Conservation (phyloP, 2,888 invertebrate genomes). For the Acanthosepion lycidas region DNA sequence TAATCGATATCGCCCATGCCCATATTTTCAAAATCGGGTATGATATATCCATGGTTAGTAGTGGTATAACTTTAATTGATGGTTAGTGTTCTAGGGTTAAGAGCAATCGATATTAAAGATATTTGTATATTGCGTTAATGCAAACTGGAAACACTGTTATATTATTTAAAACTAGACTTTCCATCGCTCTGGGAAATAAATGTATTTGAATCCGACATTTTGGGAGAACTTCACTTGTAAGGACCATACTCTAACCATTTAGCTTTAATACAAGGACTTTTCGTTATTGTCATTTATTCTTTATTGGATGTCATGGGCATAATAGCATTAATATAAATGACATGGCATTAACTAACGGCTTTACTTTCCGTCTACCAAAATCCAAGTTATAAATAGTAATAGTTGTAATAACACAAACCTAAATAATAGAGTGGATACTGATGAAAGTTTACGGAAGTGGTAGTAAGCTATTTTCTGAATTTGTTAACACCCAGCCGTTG, state of each 20-base stretch:
- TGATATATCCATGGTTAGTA: too few species aligned
- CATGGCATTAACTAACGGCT: not conserved
- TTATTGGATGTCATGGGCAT: not conserved
- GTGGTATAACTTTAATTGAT: too few species aligned
- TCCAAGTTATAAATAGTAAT: not conserved
- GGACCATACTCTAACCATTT: not conserved
- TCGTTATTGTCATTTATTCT: not conserved
- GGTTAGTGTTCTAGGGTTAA: too few species aligned
- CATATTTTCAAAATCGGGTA: too few species aligned
- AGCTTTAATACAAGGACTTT: not conserved
- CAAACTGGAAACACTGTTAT: too few species aligned
- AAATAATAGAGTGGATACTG: not conserved
- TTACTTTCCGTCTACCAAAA: not conserved
- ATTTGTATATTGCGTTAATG: too few species aligned
- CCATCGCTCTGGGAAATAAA: too few species aligned
- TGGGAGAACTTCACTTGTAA: not conserved
- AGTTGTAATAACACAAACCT: not conserved
- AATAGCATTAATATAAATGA: not conserved
- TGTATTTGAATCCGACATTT: too few species aligned
- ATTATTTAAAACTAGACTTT: too few species aligned
- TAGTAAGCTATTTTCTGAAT: not conserved
- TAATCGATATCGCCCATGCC: too few species aligned
- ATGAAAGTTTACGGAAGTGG: slow-evolving; percentile 23
- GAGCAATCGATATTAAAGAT: too few species aligned
- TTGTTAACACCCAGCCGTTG: not conserved